Conservation (phyloP, 2,113 vertebrate species). For the Macrotis lagotis region DNA sequence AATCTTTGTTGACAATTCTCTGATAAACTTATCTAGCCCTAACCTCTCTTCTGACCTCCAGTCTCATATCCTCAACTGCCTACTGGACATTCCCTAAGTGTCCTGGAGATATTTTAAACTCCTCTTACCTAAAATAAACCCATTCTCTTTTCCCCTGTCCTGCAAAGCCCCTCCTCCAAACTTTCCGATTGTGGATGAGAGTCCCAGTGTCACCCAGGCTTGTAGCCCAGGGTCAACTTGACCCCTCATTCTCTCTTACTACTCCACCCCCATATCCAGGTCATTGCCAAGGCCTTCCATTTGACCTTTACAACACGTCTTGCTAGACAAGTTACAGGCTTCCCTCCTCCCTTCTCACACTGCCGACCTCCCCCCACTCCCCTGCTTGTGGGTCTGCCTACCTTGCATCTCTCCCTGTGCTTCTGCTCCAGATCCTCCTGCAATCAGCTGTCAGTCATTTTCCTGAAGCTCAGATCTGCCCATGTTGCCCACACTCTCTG, state of each 20-base stretch:
- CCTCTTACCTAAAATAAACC: background rate
- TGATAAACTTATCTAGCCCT: background rate
- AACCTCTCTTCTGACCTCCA: too few relatives aligned
- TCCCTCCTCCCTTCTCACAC: too few relatives aligned
- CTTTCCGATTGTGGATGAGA: too few relatives aligned
- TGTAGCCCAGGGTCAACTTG: background rate
- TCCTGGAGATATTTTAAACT: background rate
- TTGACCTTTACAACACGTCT: background rate
- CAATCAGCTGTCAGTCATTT: too few relatives aligned
- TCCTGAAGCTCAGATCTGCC: too few relatives aligned
- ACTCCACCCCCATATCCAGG: background rate
- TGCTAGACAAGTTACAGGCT: accelerated
- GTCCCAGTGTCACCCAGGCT: background rate
- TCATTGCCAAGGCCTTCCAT: background rate
- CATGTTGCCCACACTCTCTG: too few relatives aligned
- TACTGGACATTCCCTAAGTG: background rate
- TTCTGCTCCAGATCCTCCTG: too few relatives aligned
- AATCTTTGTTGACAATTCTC: too few relatives aligned
- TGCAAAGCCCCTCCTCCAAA: background rate
- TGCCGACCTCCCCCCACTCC: too few relatives aligned
- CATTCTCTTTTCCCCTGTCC: background rate
- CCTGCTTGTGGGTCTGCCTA: too few relatives aligned
- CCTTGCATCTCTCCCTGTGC: too few relatives aligned
- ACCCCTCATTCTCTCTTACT: background rate
- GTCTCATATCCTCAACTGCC: background rate